These are phyloP conservation scores for Parapristionchus giblindavisi DNA, from an alignment of 2,888 invertebrate genomes.

Conservation along the genomic window DNA sequence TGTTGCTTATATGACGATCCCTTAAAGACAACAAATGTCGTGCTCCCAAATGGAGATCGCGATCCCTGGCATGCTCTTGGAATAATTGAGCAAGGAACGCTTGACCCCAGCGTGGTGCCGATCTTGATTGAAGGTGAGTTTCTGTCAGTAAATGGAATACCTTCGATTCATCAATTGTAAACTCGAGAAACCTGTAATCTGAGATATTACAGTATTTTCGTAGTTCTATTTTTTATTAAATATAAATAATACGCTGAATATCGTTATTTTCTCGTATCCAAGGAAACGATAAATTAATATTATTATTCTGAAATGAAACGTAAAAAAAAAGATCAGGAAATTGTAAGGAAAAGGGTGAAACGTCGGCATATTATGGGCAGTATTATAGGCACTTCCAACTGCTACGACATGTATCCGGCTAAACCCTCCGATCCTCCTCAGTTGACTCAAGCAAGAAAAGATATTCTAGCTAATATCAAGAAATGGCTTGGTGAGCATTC, in stretches of 20 bases:
- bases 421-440: neutral
- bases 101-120: constrained; percentile 34
- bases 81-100: neutral
- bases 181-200: too few relatives aligned
- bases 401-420: constrained; percentile 54
- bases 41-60: constrained; percentile 51
- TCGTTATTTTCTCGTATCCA: too few relatives aligned
- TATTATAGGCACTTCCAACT: constrained; percentile 52
- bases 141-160: too few relatives aligned
- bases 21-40: constrained; percentile 50
- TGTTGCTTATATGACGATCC: neutral
- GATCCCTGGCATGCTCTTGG: constrained; percentile 42
- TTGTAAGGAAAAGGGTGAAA: too few relatives aligned
- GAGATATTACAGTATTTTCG: too few relatives aligned
- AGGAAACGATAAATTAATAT: too few relatives aligned
- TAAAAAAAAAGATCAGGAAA: too few relatives aligned
- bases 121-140: constrained; percentile 33
- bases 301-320: too few relatives aligned
- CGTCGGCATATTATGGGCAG: neutral
- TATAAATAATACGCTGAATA: too few relatives aligned
- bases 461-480: constrained; percentile 1
- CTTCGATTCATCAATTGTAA: too few relatives aligned
- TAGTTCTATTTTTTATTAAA: too few relatives aligned
- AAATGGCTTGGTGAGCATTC: constrained; percentile 16
- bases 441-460: neutral